Percentiles rank a stretch among this genome's conserved stretches.
Evolutionary conservation across 64 coral and sea anemone species (phyloP).

Genomic region (Astreopora myriophthalma): DNA sequence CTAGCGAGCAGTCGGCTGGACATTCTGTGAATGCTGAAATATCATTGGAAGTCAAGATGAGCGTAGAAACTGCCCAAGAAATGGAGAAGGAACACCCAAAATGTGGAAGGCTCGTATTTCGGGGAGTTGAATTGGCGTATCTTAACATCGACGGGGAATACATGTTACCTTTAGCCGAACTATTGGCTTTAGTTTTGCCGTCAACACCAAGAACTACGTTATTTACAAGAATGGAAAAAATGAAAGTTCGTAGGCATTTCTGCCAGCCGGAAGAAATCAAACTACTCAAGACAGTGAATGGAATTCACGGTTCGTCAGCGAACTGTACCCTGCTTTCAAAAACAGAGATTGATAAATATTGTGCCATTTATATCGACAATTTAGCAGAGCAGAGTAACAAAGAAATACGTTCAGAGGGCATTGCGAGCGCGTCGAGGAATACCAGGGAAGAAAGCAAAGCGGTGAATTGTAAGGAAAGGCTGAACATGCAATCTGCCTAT

Average conservation of each 20-base stretch:
- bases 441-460: not conserved
- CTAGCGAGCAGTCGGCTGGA: not conserved
- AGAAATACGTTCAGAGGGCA: slow-evolving; percentile 25
- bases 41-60: slow-evolving; percentile 14
- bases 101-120: slow-evolving; percentile 84
- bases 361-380: slow-evolving; percentile 78
- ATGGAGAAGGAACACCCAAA: not conserved
- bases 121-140: slow-evolving; percentile 89
- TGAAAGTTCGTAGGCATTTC: slow-evolving; percentile 92
- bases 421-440: not conserved
- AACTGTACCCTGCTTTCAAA: slow-evolving; percentile 90
- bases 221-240: slow-evolving; percentile 99
- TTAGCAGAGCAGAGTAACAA: not conserved
- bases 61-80: not conserved
- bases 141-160: slow-evolving; percentile 87
- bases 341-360: slow-evolving; percentile 92
- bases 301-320: slow-evolving; percentile 93
- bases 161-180: slow-evolving; percentile 90
- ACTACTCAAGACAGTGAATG: slow-evolving; percentile 92
- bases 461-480: slow-evolving; percentile 2
- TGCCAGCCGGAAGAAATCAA: slow-evolving; percentile 90
- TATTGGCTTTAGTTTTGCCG: slow-evolving; percentile 78
- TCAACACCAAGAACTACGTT: slow-evolving; percentile 88
- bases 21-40: not conserved
- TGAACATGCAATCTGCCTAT: not conserved